A percentile compares a stretch with the other conserved stretches of the same genome.
phyloP scores from a whole-genome alignment of 2,797 vertebrate genomes.

The Triplophysa bombifrons region DNA sequence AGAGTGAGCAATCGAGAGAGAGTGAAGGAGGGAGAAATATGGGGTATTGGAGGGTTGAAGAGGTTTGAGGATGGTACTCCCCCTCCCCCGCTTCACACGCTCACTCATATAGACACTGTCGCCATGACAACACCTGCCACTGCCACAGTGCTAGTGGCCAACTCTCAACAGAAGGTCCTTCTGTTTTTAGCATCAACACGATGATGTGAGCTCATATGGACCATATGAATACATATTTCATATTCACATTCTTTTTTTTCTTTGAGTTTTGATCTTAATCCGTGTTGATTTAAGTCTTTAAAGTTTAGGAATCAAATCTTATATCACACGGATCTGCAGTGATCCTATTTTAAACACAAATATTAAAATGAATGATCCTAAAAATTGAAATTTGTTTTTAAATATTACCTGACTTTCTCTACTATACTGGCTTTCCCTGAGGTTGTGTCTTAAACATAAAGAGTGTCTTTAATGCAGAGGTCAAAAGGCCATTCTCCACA shows the following conservation, averaged over 20 bases:
- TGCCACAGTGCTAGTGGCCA: constrained; percentile 66
- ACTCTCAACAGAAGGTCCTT: constrained; percentile 51
- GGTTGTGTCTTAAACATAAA: not conserved
- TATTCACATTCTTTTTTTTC: not conserved
- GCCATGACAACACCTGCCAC: constrained; percentile 77
- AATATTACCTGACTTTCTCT: not conserved
- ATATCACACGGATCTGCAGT: not conserved
- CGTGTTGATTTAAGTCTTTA: not conserved
- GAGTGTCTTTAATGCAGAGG: constrained; percentile 43
- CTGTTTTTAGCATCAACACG: constrained; percentile 18
- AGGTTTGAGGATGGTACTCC: constrained; percentile 18
- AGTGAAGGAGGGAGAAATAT: not conserved
- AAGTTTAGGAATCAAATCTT: not conserved
- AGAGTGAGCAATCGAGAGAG: not conserved
- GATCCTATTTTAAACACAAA: not conserved
- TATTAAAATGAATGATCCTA: not conserved
- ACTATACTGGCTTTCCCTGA: not conserved
- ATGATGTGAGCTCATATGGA: not conserved
- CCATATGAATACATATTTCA: not conserved
- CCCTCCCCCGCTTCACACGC: constrained; percentile 43
- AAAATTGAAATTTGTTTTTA: not conserved
- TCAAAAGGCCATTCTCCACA: constrained; percentile 52
- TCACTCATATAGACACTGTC: constrained; percentile 71
- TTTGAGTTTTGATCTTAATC: not conserved
- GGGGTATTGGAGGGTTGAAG: not conserved